Conservation (phyloP, 35 echinoderm and acorn worm species). For the Lytechinus variegatus region DNA sequence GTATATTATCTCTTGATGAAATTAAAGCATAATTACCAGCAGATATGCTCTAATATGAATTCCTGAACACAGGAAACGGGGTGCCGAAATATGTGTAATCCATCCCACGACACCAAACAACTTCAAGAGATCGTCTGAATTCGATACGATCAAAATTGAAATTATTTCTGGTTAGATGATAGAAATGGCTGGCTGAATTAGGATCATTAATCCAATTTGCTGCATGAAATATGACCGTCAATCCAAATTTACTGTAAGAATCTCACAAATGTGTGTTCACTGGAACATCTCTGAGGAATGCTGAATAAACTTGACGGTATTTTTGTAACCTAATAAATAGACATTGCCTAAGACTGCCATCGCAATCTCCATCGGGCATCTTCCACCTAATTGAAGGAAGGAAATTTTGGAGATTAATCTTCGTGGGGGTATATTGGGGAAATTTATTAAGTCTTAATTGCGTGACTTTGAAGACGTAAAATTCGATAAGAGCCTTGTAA, state of each 20-base stretch:
- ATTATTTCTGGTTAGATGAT: not conserved
- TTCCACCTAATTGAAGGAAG: constrained; percentile 20
- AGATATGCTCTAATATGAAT: constrained; percentile 26
- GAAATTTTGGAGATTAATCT: constrained; percentile 24
- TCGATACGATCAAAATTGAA: not conserved
- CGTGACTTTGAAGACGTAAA: constrained; percentile 47
- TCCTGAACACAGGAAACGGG: constrained; percentile 2
- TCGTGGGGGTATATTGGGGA: constrained; percentile 21
- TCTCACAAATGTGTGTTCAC: not conserved
- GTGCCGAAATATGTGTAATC: constrained; percentile 42
- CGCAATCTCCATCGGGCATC: not conserved
- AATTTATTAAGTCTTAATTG: constrained; percentile 54
- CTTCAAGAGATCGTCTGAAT: constrained; percentile 28
- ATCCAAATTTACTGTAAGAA: not conserved
- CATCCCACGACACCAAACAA: not conserved
- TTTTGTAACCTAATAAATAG: constrained; percentile 6
- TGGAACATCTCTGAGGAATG: not conserved
- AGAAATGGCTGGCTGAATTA: not conserved
- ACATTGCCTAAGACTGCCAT: constrained; percentile 1
- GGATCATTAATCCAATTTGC: constrained; percentile 18
- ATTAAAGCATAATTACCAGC: constrained; percentile 26
- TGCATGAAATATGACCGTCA: not conserved
- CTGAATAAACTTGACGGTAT: constrained; percentile 11
- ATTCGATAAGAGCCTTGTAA: constrained; percentile 10
- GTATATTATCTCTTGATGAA: constrained; percentile 38